Percentiles rank a stretch among this genome's conserved stretches.
Evolutionary conservation across 2,888 invertebrate species (phyloP).

Genomic region (Nephrotoma appendiculata): DNA sequence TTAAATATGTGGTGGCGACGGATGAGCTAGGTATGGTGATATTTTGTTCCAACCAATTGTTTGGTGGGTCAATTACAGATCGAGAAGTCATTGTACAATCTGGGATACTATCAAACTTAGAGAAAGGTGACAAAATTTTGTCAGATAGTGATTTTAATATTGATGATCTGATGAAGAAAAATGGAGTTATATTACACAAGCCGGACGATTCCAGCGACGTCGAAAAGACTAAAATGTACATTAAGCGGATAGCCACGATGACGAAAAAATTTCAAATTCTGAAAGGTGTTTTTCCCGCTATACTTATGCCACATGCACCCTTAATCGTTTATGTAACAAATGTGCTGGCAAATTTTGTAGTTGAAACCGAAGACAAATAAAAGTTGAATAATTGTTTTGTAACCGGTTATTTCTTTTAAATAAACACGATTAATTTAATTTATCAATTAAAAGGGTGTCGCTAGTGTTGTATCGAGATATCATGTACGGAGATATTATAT

Average conservation of each 20-base stretch:
- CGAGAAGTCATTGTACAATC: neutral
- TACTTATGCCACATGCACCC: neutral
- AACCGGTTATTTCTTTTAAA: neutral
- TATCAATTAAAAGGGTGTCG: too few species aligned
- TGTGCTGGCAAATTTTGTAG: neutral
- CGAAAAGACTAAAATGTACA: neutral
- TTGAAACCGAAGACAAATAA: neutral
- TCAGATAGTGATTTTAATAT: neutral
- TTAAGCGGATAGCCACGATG: neutral
- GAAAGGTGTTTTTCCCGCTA: neutral
- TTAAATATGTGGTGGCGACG: neutral
- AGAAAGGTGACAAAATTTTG: neutral
- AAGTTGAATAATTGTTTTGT: neutral
- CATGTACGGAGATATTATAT: too few species aligned
- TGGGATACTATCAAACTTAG: neutral
- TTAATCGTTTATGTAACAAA: neutral
- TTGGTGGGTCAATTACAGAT: neutral
- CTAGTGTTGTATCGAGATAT: too few species aligned
- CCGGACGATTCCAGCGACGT: neutral
- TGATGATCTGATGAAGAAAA: neutral
- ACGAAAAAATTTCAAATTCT: neutral
- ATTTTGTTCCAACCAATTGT: neutral
- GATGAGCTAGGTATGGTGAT: neutral
- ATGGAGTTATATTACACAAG: neutral
- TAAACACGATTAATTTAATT: too few species aligned